Percentiles rank a stretch among this genome's conserved stretches.
Evolutionary conservation across 2,113 vertebrate species (phyloP).

Genomic region (Porphyrio hochstetteri): DNA sequence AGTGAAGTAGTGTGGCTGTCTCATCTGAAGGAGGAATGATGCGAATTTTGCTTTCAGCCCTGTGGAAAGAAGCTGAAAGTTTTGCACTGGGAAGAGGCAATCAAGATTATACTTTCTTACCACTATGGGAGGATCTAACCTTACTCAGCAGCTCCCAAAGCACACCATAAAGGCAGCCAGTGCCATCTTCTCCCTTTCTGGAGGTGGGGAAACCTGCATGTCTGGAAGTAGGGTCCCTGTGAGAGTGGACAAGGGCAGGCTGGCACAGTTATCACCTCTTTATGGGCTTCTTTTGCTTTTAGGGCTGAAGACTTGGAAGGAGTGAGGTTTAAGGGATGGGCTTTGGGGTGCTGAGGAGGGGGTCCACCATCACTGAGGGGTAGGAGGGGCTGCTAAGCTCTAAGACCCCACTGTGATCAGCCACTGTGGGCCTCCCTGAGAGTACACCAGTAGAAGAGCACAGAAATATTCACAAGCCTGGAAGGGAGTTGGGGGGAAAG

Average conservation of each 20-base stretch:
- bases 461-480: not conserved
- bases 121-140: not conserved
- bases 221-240: not conserved
- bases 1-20: not conserved
- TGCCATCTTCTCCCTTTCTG: not conserved
- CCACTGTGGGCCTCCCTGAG: not conserved
- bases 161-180: not conserved
- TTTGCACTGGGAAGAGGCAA: not conserved
- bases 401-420: not conserved
- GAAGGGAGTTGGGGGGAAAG: not conserved
- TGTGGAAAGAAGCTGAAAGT: not conserved
- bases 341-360: not conserved
- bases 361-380: too few relatives aligned
- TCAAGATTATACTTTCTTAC: not conserved
- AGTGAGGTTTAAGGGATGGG: not conserved
- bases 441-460: not conserved
- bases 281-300: not conserved
- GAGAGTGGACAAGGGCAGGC: accelerated
- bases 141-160: not conserved
- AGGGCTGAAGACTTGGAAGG: not conserved
- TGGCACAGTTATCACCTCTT: not conserved
- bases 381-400: not conserved
- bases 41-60: not conserved
- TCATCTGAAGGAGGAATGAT: not conserved
- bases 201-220: not conserved